Evolutionary conservation across 2,888 invertebrate genomes (phyloP).

Genomic region (Dryobotodes eremita): DNA sequence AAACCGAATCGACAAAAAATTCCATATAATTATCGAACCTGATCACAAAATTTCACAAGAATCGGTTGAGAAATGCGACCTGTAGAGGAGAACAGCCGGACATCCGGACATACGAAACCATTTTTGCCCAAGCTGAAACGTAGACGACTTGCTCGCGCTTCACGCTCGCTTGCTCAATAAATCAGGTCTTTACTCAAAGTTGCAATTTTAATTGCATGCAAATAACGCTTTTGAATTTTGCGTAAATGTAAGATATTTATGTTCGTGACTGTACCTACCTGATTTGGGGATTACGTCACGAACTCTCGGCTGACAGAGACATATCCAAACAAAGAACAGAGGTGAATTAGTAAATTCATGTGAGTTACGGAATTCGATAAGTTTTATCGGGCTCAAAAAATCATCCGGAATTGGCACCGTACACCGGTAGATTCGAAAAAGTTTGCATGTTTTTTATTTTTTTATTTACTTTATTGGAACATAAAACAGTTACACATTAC

Average conservation of each 20-base stretch:
- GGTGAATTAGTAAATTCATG: conserved; percentile 20
- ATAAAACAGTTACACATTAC: too few species aligned
- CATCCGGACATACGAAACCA: too few species aligned
- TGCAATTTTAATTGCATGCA: too few species aligned
- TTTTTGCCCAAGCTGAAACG: too few species aligned
- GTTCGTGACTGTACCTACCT: conserved; percentile 19
- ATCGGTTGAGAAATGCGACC: too few species aligned
- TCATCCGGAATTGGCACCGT: not conserved
- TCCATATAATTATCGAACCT: too few species aligned
- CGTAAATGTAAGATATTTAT: not conserved
- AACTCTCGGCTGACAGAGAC: conserved; percentile 33
- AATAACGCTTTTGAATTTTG: not conserved
- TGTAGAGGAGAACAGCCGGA: too few species aligned
- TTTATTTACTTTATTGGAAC: too few species aligned
- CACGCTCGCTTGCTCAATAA: too few species aligned
- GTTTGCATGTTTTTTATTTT: not conserved
- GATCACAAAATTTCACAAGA: too few species aligned
- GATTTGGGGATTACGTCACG: conserved; percentile 34
- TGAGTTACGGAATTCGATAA: conserved; percentile 1
- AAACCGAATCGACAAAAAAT: too few species aligned
- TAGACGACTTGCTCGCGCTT: too few species aligned
- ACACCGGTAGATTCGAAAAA: not conserved
- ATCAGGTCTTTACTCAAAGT: not conserved
- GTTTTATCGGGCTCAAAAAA: not conserved
- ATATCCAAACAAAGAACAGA: conserved; percentile 18